A percentile compares a stretch with the other conserved stretches of the same genome.
Evolutionary conservation across 1,140 invertebrate genomes (phyloP).

Genomic region (Ylistrum balloti): DNA sequence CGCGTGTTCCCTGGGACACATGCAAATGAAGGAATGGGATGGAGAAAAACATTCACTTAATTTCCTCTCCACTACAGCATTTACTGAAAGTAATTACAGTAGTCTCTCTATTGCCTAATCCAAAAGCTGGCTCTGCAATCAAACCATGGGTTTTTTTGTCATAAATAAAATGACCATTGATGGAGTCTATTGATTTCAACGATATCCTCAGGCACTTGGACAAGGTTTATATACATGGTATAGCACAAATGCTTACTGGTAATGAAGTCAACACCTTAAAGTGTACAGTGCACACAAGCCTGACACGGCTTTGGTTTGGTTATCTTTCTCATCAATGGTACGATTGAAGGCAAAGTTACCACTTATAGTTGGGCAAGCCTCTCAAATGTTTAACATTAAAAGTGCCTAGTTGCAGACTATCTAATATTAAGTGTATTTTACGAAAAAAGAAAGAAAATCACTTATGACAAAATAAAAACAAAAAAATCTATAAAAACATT

Average conservation of each 20-base stretch:
- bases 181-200: constrained; percentile 22
- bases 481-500: not conserved
- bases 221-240: constrained; percentile 27
- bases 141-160: not conserved
- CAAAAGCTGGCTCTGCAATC: not conserved
- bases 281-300: not conserved
- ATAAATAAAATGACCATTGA: constrained; percentile 40
- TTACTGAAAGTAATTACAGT: too few species aligned
- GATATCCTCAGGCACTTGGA: not conserved
- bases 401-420: not conserved
- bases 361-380: not conserved
- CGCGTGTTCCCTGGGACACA: not conserved
- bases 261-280: not conserved
- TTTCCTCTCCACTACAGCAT: too few species aligned
- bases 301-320: not conserved
- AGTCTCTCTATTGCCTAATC: constrained; percentile 9
- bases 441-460: too few species aligned
- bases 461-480: not conserved
- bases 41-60: not conserved
- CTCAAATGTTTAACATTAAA: not conserved
- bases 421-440: not conserved
- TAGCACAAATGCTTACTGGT: constrained; percentile 21
- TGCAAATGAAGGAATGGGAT: constrained; percentile 12
- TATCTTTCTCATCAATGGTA: constrained; percentile 18
- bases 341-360: not conserved